These are phyloP conservation scores for Agrotis puta DNA, from an alignment of 2,888 invertebrate genomes.

Conservation along the genomic window DNA sequence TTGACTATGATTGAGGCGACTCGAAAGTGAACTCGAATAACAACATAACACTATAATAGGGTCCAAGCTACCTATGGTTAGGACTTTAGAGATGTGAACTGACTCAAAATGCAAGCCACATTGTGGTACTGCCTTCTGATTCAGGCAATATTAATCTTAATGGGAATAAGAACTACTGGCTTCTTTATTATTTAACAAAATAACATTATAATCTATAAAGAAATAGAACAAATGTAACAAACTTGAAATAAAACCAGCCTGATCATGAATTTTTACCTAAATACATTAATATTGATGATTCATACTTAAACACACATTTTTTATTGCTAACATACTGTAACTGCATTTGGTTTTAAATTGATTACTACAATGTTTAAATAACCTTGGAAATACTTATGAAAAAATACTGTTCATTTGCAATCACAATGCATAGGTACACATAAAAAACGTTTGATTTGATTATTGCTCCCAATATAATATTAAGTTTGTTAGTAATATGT, in stretches of 20 bases:
- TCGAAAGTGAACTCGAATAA: no score
- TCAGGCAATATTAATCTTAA: no score
- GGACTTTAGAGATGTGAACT: no score
- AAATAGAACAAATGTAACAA: no score
- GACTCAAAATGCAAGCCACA: no score
- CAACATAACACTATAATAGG: no score
- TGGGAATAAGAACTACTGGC: no score
- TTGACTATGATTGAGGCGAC: no score
- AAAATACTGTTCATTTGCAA: not conserved
- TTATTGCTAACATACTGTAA: conserved; percentile 21
- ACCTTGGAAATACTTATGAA: conserved; percentile 23
- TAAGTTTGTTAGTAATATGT: not conserved
- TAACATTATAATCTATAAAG: no score
- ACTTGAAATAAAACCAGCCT: not conserved
- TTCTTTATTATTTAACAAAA: not conserved
- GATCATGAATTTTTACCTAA: conserved; percentile 7
- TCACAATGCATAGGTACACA: no score
- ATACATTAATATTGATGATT: conserved; percentile 4
- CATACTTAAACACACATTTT: not conserved
- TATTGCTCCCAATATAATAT: not conserved
- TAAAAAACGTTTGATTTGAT: not conserved
- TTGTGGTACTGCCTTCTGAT: no score
- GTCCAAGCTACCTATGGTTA: no score
- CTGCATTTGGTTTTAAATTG: conserved; percentile 31
- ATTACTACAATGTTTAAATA: conserved; percentile 21